Conservation (phyloP, 2,888 invertebrate genomes). For the Lathronympha strigana region DNA sequence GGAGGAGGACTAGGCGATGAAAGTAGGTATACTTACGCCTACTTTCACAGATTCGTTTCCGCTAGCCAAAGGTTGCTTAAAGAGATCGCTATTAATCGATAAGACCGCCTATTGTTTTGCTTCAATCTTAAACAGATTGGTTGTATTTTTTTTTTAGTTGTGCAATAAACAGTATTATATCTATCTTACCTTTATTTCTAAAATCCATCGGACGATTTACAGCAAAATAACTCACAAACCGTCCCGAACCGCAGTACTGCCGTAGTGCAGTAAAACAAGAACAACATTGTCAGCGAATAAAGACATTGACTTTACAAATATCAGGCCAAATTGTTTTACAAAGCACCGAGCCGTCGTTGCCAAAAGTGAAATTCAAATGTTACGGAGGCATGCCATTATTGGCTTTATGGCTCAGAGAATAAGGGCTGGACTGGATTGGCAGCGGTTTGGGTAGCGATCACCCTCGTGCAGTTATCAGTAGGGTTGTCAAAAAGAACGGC, state of each 20-base stretch:
- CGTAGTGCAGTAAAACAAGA: neutral
- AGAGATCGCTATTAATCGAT: too few species aligned
- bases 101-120: too few species aligned
- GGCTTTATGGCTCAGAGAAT: neutral
- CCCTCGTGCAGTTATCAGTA: constrained; percentile 14
- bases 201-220: neutral
- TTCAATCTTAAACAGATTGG: too few species aligned
- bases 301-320: constrained; percentile 15
- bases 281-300: constrained; percentile 5
- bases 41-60: too few species aligned
- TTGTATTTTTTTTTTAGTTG: too few species aligned
- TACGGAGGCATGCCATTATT: neutral
- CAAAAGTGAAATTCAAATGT: constrained; percentile 20
- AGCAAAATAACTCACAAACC: neutral
- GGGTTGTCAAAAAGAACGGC: constrained; percentile 9
- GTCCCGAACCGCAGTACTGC: neutral
- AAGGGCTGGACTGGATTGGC: neutral
- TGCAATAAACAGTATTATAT: too few species aligned
- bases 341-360: constrained; percentile 9
- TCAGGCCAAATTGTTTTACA: constrained; percentile 27
- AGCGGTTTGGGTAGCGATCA: neutral
- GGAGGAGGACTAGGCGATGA: too few species aligned
- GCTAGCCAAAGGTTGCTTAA: too few species aligned
- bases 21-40: too few species aligned
- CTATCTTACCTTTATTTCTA: neutral